Evolutionary conservation across 2,888 invertebrate species (phyloP), one percentile per base, ranked within the genome.

Genomic region (Xanthia icteritia): DNA sequence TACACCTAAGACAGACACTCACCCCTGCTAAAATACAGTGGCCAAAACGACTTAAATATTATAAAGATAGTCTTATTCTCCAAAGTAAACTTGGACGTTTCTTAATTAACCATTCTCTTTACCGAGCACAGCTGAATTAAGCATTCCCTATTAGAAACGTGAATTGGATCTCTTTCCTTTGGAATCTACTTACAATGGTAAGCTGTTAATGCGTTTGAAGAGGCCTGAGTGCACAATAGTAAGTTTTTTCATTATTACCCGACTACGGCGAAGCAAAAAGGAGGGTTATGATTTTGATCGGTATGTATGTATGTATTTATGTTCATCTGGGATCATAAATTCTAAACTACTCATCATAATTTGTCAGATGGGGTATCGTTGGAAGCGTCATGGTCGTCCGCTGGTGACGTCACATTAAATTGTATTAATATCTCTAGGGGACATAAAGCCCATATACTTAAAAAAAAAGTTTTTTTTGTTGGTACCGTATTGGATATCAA

Each of bases 81-180:
- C 69, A 39, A 64, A 64, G 58, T 31, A 71, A 51, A 71, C 77
- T 66, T 69, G 60, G 71, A 69, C 71, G 63, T 67, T 79, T 73
- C 73, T 72, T 74, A 83, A 86, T 86, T 79, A 84, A 74, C 79
- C 48, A 84, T 83, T 86, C 84, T 15, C 54, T 79, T 86, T 79
- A 68, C 65, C 42, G 51, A 54, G 73, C 68, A 51, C 66, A 70
- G 61, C 65, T 84, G 69, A 72, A 84, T 84, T 86, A 86, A 76
- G 76, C 42, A 76, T 83, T 86, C 75, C 39, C 45, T 82, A 69
- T 69, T 73, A 74, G 73, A 69, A 75, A 74, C 67, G 73, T 66
- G 83, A 73, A 83, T 76, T 71, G 39, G 39, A 69, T 65, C 60
- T 75, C 58, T 63, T 85, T 77, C 36, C 76, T 81, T 73, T 51